Percentiles rank a stretch among this genome's conserved stretches.
Evolutionary conservation across 1,140 invertebrate species (phyloP).

Genomic region (Notospermus geniculatus): DNA sequence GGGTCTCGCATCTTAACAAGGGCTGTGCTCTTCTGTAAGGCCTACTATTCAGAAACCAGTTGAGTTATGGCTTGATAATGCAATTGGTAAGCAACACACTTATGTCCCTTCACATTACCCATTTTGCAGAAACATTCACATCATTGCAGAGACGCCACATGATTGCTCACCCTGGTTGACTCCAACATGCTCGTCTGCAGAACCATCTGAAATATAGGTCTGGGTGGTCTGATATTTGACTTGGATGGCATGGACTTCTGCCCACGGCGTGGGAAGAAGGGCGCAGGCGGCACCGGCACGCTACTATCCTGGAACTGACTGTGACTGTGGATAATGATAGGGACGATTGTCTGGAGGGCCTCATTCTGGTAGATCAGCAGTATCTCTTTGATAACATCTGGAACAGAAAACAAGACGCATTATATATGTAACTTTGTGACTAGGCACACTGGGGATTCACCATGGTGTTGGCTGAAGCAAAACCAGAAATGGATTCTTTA

Average conservation of each 20-base stretch:
- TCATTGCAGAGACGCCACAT: too few relatives aligned
- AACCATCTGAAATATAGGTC: slow-evolving; percentile 86
- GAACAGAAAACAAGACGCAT: slow-evolving; percentile 26
- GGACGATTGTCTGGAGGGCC: slow-evolving; percentile 76
- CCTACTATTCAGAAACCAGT: too few relatives aligned
- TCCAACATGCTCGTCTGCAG: slow-evolving; percentile 74
- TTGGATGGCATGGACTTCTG: slow-evolving; percentile 63
- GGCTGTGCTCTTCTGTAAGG: too few relatives aligned
- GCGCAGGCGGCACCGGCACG: slow-evolving; percentile 63
- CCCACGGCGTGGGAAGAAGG: slow-evolving; percentile 69
- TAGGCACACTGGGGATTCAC: too few relatives aligned
- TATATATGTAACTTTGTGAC: too few relatives aligned
- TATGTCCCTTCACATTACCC: too few relatives aligned
- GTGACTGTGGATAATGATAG: slow-evolving; percentile 80
- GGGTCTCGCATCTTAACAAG: too few relatives aligned
- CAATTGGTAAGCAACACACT: too few relatives aligned
- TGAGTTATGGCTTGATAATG: too few relatives aligned
- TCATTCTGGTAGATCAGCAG: slow-evolving; percentile 79
- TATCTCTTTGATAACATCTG: slow-evolving; percentile 81
- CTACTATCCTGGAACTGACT: slow-evolving; percentile 75
- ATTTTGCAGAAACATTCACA: too few relatives aligned
- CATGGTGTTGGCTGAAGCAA: neutral
- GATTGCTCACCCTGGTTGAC: slow-evolving; percentile 64
- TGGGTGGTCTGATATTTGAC: slow-evolving; percentile 64
- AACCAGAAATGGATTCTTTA: too few relatives aligned